Evolutionary conservation across 2,797 vertebrate species (phyloP).

Genomic region (Cynopterus sphinx): DNA sequence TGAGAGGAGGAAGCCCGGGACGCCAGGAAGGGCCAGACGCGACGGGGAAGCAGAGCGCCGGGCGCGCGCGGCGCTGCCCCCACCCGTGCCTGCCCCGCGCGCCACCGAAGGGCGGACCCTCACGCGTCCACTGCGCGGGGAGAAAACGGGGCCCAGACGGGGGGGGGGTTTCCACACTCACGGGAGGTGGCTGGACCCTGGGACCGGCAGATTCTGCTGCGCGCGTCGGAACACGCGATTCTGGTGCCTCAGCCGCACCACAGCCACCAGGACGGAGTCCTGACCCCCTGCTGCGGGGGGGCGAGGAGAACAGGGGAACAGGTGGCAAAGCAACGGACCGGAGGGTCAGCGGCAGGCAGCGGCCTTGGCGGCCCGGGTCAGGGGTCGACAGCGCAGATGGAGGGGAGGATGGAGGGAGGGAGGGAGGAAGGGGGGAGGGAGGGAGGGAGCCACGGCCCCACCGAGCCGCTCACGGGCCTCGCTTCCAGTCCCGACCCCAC

Average conservation of each 20-base stretch:
- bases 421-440: no score
- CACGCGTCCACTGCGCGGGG: background rate
- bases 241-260: no score
- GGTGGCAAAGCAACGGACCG: background rate
- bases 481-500: background rate
- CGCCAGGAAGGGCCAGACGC: background rate
- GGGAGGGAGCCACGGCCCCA: no score
- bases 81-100: no score
- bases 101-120: no score
- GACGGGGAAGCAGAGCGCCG: background rate
- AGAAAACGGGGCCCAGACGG: no score
- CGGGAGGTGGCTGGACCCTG: accelerated
- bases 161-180: background rate
- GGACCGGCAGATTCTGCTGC: accelerated
- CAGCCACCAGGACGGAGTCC: background rate
- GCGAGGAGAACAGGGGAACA: background rate
- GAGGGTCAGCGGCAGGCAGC: accelerated
- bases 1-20: background rate
- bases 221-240: background rate
- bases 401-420: no score
- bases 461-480: no score
- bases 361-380: no score
- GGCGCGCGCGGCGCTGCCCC: no score
- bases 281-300: background rate
- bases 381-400: no score